A percentile compares a stretch with the other conserved stretches of the same genome.
Conservation (phyloP, 2,113 vertebrate genomes). For the Chrysochloris asiatica region DNA sequence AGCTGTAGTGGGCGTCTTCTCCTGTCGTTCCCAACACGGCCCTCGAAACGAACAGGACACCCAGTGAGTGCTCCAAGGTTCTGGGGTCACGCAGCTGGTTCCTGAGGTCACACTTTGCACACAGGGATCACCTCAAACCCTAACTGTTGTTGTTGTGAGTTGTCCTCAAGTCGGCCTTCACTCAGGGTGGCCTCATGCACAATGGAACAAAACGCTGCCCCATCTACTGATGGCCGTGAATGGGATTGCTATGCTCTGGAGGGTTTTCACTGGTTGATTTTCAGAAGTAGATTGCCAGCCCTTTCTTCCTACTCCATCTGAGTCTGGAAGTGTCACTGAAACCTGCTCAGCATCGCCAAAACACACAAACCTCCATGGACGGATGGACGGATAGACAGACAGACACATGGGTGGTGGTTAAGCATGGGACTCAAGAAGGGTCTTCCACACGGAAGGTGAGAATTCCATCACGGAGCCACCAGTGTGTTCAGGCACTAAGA, state of each 20-base stretch:
- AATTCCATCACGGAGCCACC: too few relatives aligned
- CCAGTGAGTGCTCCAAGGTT: neutral
- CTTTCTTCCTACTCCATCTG: neutral
- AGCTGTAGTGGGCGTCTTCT: neutral
- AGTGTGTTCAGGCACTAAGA: too few relatives aligned
- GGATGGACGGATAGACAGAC: too few relatives aligned
- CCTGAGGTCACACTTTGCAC: fast-evolving
- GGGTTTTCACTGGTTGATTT: too few relatives aligned
- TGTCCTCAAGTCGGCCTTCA: too few relatives aligned
- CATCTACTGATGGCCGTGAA: neutral
- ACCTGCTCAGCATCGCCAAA: neutral
- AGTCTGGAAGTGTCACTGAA: too few relatives aligned
- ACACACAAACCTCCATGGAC: neutral
- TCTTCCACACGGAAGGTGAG: neutral
- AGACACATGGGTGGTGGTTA: too few relatives aligned
- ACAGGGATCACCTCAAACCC: neutral
- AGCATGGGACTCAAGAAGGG: neutral
- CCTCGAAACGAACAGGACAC: neutral
- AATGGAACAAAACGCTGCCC: neutral
- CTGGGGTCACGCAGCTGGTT: fast-evolving
- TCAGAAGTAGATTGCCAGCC: too few relatives aligned
- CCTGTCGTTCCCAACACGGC: fast-evolving
- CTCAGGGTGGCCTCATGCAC: neutral
- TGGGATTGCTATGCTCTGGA: too few relatives aligned
- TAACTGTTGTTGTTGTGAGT: neutral